Percentiles rank a stretch among this genome's conserved stretches.
These are phyloP conservation scores for Melanotaenia maccullochi DNA, from an alignment of 2,797 vertebrate genomes.

Conservation along the genomic window DNA sequence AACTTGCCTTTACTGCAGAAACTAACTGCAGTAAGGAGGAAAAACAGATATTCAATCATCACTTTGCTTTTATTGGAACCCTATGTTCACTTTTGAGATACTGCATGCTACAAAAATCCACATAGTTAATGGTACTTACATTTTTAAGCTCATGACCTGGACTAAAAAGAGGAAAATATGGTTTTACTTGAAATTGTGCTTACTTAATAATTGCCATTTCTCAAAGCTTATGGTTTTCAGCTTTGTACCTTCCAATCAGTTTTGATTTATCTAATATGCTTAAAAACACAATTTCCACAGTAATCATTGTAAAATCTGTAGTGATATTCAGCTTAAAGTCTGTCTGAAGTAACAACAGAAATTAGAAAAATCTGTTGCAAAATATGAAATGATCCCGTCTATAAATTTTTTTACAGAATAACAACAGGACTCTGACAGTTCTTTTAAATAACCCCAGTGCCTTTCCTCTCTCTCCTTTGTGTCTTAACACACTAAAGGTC, in stretches of 20 bases:
- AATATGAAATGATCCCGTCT: background rate
- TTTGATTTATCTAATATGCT: no score
- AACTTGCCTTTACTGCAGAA: background rate
- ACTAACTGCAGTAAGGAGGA: background rate
- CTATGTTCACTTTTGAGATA: background rate
- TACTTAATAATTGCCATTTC: no score
- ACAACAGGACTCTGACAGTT: background rate
- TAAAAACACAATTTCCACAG: no score
- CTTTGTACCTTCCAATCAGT: no score
- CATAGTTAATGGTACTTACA: no score
- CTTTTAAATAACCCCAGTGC: background rate
- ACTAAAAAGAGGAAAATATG: no score
- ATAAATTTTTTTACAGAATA: background rate
- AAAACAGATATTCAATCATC: background rate
- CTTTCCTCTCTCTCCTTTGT: background rate
- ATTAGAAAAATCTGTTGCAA: background rate
- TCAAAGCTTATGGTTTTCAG: no score
- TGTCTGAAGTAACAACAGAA: background rate
- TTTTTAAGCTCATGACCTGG: no score
- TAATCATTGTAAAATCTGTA: no score
- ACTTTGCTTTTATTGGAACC: background rate
- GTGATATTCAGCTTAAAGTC: background rate
- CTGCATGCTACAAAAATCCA: background rate
- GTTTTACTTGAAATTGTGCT: no score
- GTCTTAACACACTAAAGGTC: constrained; percentile 76